Base-by-base conservation (phyloP, 2,113 vertebrate genomes). In the Sander vitreus region DNA sequence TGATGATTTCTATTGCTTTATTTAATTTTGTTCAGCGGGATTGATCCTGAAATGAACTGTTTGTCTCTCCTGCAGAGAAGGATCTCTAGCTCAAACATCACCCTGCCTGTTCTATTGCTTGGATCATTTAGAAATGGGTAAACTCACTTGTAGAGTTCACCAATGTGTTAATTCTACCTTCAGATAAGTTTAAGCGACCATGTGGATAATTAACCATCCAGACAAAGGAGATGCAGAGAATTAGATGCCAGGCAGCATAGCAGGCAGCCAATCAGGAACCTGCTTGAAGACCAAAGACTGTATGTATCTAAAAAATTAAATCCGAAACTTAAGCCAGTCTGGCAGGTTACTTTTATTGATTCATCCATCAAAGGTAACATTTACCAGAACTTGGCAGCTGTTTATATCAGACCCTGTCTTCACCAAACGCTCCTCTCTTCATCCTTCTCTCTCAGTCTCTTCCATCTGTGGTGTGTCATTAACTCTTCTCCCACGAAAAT, bases 381-480 rank as follows among this genome's bases (percentile, higher is more conserved):
- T 89, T 73, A 89, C 70, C 83, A 73, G 6, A 68, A 76, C 15
- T 48, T 74, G 63, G 60, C 76, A 8, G 76, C 55, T 65, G 78
- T 57, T 84, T 21, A 74, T 87, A 87, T 85, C 78, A 87, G 74
- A 86, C 68, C 51, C 62, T 4, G 67, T 73, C 70, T 64, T 60
- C 81, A 27, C 25, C 73, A 30, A n/a, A 19, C 45, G 5, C 27
- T 58, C 53, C 55, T 33, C 62, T 65, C 74, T 11, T 33, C 53
- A 16, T 21, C 43, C 54, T 27, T 10, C 23, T 27, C 55, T 33
- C 23, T 43, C 47, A 10, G 12, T 54, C 72, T 82, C 33, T 43
- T 25, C 47, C 58, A 74, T 78, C 73, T 84, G 73, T 69, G 71
- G 47, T 23, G 80, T 89, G 74, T 88, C 87, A 80, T 91, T 89